Percentiles rank a stretch among this genome's conserved stretches.
Evolutionary conservation across 2,113 vertebrate species (phyloP).

Genomic region (Cyprinus carpio): DNA sequence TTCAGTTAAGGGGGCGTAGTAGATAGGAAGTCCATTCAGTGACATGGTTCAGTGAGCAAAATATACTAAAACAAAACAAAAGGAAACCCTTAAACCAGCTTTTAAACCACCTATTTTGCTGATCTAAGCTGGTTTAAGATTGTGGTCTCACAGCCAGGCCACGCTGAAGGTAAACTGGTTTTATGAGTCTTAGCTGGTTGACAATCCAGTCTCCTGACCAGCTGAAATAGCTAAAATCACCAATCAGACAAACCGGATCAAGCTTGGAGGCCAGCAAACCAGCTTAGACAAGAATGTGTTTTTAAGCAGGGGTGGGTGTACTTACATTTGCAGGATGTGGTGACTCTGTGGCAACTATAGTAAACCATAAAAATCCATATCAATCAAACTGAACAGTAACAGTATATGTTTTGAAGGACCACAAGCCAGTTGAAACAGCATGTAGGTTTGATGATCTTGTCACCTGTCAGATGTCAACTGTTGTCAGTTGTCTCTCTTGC

Average conservation of each 20-base stretch:
- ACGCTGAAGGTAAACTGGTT: not conserved
- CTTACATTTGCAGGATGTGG: not conserved
- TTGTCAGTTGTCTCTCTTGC: conserved; percentile 45
- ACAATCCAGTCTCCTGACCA: not conserved
- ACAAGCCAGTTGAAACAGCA: not conserved
- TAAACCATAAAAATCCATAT: not conserved
- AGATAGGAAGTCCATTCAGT: not conserved
- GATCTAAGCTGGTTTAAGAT: not conserved
- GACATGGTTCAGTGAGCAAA: not conserved
- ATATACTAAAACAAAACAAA: not conserved
- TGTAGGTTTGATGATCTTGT: not conserved
- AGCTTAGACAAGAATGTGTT: not conserved
- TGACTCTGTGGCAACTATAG: not conserved
- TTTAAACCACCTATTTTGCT: not conserved
- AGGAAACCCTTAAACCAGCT: not conserved
- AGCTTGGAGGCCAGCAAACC: too few species aligned
- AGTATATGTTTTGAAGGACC: not conserved
- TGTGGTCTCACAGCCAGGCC: not conserved
- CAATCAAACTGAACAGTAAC: not conserved
- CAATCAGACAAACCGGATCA: not conserved
- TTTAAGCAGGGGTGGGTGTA: not conserved
- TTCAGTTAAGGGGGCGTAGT: not conserved
- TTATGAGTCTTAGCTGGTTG: not conserved
- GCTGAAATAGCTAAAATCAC: not conserved
- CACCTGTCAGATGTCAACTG: conserved; percentile 57